Conservation (phyloP, 1,140 invertebrate genomes). For the Hermatobates lingyangjiaoensis region DNA sequence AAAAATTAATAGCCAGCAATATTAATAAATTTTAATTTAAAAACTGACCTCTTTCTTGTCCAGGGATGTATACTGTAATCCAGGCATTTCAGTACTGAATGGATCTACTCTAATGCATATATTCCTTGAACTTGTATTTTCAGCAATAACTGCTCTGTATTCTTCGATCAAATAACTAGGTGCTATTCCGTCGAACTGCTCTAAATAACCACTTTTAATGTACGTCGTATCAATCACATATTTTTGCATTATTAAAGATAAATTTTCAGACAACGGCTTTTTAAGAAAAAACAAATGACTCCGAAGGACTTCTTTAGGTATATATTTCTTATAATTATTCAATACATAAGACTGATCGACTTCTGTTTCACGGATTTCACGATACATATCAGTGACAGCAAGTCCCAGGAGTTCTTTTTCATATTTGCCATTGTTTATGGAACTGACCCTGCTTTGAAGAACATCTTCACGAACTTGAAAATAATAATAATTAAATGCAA, state of each 20-base stretch:
- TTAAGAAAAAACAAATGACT: conserved; percentile 53
- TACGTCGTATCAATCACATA: conserved; percentile 32
- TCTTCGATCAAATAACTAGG: conserved; percentile 63
- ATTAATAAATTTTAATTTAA: background rate
- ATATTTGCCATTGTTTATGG: conserved; percentile 52
- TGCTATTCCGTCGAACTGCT: conserved; percentile 52
- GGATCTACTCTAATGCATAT: conserved; percentile 45
- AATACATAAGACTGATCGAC: conserved; percentile 40
- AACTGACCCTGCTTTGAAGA: conserved; percentile 51
- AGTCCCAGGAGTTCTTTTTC: conserved; percentile 57
- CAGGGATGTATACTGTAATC: conserved; percentile 37
- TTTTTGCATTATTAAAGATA: conserved; percentile 36
- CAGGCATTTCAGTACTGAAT: conserved; percentile 42
- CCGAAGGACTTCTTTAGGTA: conserved; percentile 55
- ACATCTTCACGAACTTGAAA: conserved; percentile 65
- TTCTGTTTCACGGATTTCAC: conserved; percentile 52
- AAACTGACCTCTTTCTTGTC: conserved; percentile 36
- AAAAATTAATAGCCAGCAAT: no score
- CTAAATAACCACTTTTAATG: conserved; percentile 57
- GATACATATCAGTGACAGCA: conserved; percentile 68
- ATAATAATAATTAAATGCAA: conserved; percentile 68
- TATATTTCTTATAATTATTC: conserved; percentile 54
- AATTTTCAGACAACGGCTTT: conserved; percentile 45
- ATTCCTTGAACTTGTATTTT: conserved; percentile 33
- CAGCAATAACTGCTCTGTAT: conserved; percentile 44